These are phyloP conservation scores for Melanotaenia maccullochi DNA, from an alignment of 2,797 vertebrate genomes.

Conservation along the genomic window DNA sequence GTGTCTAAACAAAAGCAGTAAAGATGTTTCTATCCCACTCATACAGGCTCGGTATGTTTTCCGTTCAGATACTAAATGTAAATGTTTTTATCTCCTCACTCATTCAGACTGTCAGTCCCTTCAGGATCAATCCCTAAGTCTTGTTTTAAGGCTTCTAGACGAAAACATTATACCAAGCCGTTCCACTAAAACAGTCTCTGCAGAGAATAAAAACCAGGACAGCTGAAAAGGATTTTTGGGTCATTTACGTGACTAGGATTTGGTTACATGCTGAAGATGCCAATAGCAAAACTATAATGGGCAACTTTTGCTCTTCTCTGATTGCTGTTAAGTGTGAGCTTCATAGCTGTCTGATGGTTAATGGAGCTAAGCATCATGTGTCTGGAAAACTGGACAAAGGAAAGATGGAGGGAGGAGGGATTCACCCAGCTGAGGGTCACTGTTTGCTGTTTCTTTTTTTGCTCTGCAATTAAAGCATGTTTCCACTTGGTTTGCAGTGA, in stretches of 20 bases:
- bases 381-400: slow-evolving; percentile 43
- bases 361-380: slow-evolving; percentile 51
- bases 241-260: slow-evolving; percentile 29
- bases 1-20: background rate
- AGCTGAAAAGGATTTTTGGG: slow-evolving; percentile 36
- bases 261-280: slow-evolving; percentile 18
- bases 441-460: slow-evolving; percentile 24
- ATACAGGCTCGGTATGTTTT: background rate
- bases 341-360: slow-evolving; percentile 50
- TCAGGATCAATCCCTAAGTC: background rate
- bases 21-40: background rate
- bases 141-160: background rate
- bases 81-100: background rate
- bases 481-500: slow-evolving; percentile 35
- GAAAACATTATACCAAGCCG: background rate
- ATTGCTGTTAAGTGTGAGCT: slow-evolving; percentile 21
- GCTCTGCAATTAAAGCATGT: slow-evolving; percentile 17
- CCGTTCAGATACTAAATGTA: background rate
- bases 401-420: slow-evolving; percentile 26
- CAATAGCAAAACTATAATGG: slow-evolving; percentile 29
- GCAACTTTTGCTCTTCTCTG: slow-evolving; percentile 20
- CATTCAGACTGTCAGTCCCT: background rate
- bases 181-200: background rate
- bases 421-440: slow-evolving; percentile 16
- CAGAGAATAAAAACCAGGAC: slow-evolving; percentile 22